Evolutionary conservation across 2,113 vertebrate genomes (phyloP), one percentile per base, ranked within the genome.

Genomic region (Chaetops frenatus): DNA sequence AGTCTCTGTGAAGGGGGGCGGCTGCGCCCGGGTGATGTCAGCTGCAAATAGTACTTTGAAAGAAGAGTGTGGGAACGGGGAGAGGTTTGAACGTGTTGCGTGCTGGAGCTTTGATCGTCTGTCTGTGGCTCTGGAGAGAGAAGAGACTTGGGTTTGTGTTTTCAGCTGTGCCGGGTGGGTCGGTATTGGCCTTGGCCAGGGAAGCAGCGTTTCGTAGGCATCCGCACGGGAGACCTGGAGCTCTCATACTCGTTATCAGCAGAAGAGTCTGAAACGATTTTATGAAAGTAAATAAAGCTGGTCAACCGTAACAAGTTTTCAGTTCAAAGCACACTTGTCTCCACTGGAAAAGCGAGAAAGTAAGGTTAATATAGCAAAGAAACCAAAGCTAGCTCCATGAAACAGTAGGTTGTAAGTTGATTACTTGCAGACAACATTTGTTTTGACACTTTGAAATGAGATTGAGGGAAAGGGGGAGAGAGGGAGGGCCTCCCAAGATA

Each of bases 81-180:
- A 89, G 93, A 88, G 24, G 84, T 81, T 67, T 54, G 81, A 54
- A 66, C 61, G 44, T 62, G 91, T 87, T 87, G 88, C 69, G 44
- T 74, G 87, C 48, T 21, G 81, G 40, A 53, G 78, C 84, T 94
- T 90, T 94, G 90, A 91, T 91, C 84, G 47, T 28, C 70, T 92
- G 61, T 78, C 60, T 67, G 65, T 84, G 54, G 29, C 60, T 56
- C 36, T 3, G 40, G 35, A 42, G 58, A 64, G 79, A 47, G 66
- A 42, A 61, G 60, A 78, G 67, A 2, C 54, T 47, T 12, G 67
- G 44, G 60, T 66, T 74, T 90, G 90, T 77, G 82, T 86, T 92
- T 60, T 40, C 88, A 82, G 89, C 92, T 95, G 88, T 27, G 53
- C 47, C 42, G 35, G 29, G 51, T 57, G 72, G 67, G 56, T 77